Base-by-base conservation (phyloP, 2,113 vertebrate species). In the Hemibagrus wyckioides region DNA sequence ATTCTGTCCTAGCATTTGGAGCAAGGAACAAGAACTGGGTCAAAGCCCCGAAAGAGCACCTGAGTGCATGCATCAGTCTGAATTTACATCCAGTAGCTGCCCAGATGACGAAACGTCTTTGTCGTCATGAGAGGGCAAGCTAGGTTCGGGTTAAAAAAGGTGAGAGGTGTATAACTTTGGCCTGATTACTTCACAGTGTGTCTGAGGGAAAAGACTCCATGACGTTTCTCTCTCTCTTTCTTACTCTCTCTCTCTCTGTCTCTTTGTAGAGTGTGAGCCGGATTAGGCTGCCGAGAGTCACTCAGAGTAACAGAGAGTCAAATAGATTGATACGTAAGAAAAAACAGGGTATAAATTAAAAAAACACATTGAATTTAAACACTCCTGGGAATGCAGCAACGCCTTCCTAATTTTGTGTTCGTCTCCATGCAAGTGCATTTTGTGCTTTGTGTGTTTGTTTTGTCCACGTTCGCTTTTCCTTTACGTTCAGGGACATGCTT, bases 11-110 rank as follows among this genome's bases (percentile, higher is more conserved):
- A 44, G 23, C 25, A 6, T 88, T 88, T 75, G 44, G 81, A 59
- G 52, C n/a, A 36, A 80, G 69, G 28, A 41, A 39, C 6, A 17
- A 56, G 63, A 90, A 88, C 44, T 90, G 61, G 89, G 86, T 88
- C 84, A 88, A 48, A 56, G 67, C 39, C 39, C n/a, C 54, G 36
- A 71, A 39, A 65, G 61, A 81, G 52, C 36, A 52, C 39, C 54
- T 30, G 71, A 81, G 63, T 44, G 30, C n/a, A 33, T 15, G 9
- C 13, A 71, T 33, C 19, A 1, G 50, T 57, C 85, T 73, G 48
- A 54, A 71, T 41, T 9, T 28, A 23, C 28, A 30, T 52, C 13
- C 54, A 9, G 54, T 13, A 8, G 17, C 54, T n/a, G 56, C 2
- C 50, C 4, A 5, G 36, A 87, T 86, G 85, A 80, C 36, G 50